phyloP scores from a whole-genome alignment of 2,888 invertebrate genomes.

The Gibbula magus region DNA sequence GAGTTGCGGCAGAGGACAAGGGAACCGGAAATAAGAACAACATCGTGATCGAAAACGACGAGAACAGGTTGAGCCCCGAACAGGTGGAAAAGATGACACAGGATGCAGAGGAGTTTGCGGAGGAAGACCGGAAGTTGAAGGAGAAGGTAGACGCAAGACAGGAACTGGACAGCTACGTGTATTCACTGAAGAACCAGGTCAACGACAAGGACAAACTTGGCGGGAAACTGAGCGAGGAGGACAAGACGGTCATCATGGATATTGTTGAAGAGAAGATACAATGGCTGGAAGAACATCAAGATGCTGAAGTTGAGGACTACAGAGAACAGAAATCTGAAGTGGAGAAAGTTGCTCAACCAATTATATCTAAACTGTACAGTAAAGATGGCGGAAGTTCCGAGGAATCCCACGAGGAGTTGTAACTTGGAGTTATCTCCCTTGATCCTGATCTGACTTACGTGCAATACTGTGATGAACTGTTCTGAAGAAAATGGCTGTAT shows the following conservation, averaged over 20 bases:
- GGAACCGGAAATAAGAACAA: slow-evolving; percentile 99
- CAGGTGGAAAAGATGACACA: slow-evolving; percentile 99
- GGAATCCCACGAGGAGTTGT: neutral
- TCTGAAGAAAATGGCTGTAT: no score
- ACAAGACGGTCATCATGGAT: slow-evolving; percentile 93
- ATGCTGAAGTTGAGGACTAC: slow-evolving; percentile 92
- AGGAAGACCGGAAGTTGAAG: slow-evolving; percentile 92
- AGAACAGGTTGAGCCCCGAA: slow-evolving; percentile 95
- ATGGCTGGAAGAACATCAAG: slow-evolving; percentile 96
- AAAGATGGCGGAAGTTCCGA: slow-evolving; percentile 77
- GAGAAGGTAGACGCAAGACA: slow-evolving; percentile 95
- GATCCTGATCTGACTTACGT: no score
- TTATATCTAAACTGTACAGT: slow-evolving; percentile 94
- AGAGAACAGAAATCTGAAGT: slow-evolving; percentile 95
- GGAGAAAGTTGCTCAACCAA: slow-evolving; percentile 96
- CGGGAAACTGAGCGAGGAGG: slow-evolving; percentile 88
- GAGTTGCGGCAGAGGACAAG: slow-evolving; percentile 96
- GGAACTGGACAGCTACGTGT: slow-evolving; percentile 94
- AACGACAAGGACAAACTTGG: slow-evolving; percentile 93
- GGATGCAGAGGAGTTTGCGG: slow-evolving; percentile 98
- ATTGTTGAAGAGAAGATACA: slow-evolving; percentile 96
- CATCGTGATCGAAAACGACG: slow-evolving; percentile 98
- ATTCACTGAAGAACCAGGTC: slow-evolving; percentile 97
- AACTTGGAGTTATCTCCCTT: neutral
- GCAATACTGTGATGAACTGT: no score